Evolutionary conservation across 2,113 vertebrate species (phyloP).

Genomic region (Sciurus niger): DNA sequence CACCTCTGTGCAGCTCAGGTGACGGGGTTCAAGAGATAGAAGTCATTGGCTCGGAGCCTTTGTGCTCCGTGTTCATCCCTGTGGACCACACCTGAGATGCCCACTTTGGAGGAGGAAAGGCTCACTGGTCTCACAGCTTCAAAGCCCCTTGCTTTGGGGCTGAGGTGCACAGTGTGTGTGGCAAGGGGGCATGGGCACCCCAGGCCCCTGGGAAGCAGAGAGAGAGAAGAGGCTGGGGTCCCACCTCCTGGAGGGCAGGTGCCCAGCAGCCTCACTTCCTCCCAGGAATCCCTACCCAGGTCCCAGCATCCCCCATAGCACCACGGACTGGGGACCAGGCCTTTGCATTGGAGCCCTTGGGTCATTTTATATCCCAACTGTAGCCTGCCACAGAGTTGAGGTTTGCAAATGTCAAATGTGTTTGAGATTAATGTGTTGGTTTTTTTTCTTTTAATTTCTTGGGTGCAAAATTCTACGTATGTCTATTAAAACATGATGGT

Average conservation of each 20-base stretch:
- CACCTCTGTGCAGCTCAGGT: neutral
- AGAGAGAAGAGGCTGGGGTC: neutral
- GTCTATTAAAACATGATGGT: neutral
- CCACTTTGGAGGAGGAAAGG: neutral
- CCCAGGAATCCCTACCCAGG: accelerated
- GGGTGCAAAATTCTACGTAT: neutral
- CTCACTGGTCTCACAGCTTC: neutral
- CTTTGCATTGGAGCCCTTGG: too few relatives aligned
- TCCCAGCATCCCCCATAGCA: accelerated
- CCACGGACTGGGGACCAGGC: neutral
- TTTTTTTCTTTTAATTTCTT: neutral
- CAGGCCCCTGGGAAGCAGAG: neutral
- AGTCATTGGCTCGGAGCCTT: too few relatives aligned
- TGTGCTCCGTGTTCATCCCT: neutral
- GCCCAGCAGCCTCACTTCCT: neutral
- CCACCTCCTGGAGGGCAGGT: accelerated
- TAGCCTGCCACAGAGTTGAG: accelerated
- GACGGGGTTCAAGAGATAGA: accelerated
- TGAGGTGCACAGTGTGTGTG: neutral
- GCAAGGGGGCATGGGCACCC: too few relatives aligned
- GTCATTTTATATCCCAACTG: neutral
- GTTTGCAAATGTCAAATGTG: neutral
- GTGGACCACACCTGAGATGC: too few relatives aligned
- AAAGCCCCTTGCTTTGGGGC: neutral
- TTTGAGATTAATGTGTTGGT: neutral